A percentile compares a stretch with the other conserved stretches of the same genome.
phyloP scores from a whole-genome alignment of 1,140 invertebrate genomes.

The Drosophila kohkoa region DNA sequence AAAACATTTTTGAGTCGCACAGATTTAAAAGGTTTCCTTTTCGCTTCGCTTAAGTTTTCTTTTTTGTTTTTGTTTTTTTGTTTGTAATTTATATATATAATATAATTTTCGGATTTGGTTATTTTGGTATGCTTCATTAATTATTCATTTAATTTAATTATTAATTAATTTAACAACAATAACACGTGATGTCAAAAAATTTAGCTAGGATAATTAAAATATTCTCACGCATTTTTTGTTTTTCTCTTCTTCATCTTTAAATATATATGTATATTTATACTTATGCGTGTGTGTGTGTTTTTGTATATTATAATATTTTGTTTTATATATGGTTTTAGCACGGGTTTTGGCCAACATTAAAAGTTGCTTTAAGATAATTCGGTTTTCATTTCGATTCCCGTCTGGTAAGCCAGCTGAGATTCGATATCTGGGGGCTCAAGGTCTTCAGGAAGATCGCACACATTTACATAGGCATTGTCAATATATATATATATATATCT shows the following conservation, averaged over 20 bases:
- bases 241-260: neutral
- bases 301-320: constrained; percentile 15
- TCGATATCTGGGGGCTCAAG: constrained; percentile 5
- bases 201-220: constrained; percentile 74
- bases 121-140: constrained; percentile 29
- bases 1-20: constrained; percentile 26
- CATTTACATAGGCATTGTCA: constrained; percentile 20
- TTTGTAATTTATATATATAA: neutral
- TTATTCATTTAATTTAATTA: constrained; percentile 45
- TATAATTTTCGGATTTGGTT: constrained; percentile 23
- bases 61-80: constrained; percentile 15
- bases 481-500: constrained; percentile 13
- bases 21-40: constrained; percentile 18
- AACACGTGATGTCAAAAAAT: constrained; percentile 79
- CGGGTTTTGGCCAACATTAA: constrained; percentile 43
- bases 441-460: constrained; percentile 13
- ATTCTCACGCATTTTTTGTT: constrained; percentile 42
- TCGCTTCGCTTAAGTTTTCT: constrained; percentile 10
- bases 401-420: constrained; percentile 14
- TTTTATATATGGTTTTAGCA: constrained; percentile 30
- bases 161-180: constrained; percentile 75
- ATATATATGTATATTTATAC: constrained; percentile 15
- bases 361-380: constrained; percentile 26
- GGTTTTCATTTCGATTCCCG: constrained; percentile 3
- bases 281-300: constrained; percentile 20